These are phyloP conservation scores for Augochlorella aurata DNA, from an alignment of 2,888 invertebrate genomes.

Conservation along the genomic window DNA sequence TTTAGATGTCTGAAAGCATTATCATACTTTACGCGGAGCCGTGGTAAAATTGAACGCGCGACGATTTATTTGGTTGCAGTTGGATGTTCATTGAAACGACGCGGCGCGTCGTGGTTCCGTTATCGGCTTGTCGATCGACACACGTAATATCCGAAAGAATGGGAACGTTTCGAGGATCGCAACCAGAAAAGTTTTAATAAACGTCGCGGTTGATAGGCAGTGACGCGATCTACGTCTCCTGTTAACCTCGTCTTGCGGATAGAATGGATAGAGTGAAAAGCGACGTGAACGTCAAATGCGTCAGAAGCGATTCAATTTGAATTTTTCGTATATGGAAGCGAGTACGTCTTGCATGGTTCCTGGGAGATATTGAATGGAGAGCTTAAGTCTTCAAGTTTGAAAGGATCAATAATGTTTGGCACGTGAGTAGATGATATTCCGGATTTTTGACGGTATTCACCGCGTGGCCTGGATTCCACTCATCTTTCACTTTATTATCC, in stretches of 20 bases:
- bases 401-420: constrained; percentile 37
- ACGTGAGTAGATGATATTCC: constrained; percentile 27
- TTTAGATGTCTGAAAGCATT: not conserved
- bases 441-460: constrained; percentile 23
- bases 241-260: not conserved
- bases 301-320: constrained; percentile 8
- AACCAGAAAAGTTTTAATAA: constrained; percentile 2
- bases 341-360: constrained; percentile 21
- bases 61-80: not conserved
- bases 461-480: constrained; percentile 15
- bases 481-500: constrained; percentile 32
- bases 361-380: constrained; percentile 6
- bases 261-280: not conserved
- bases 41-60: not conserved
- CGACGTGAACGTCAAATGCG: not conserved
- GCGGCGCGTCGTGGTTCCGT: not conserved
- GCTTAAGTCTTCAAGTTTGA: constrained; percentile 12
- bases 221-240: not conserved
- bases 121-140: not conserved
- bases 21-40: not conserved
- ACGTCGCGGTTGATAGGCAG: not conserved
- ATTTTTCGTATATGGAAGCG: not conserved
- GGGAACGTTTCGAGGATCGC: constrained; percentile 5
- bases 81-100: not conserved
- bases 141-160: not conserved